phyloP scores from a whole-genome alignment of 1,140 invertebrate genomes.

The Drosophila pallidifrons region DNA sequence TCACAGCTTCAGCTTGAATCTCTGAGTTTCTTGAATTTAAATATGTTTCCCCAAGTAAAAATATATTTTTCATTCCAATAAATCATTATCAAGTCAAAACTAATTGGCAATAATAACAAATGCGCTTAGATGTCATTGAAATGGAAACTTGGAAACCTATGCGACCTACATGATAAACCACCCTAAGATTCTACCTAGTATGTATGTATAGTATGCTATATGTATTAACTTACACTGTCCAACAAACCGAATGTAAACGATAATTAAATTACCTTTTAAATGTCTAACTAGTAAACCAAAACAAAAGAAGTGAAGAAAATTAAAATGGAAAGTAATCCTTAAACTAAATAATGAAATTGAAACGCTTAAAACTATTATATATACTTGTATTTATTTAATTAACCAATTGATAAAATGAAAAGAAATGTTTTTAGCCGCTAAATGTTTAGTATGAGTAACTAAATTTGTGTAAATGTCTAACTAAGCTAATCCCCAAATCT shows the following conservation, averaged over 20 bases:
- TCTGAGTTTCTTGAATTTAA: not conserved
- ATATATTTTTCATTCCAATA: not conserved
- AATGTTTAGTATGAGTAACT: constrained; percentile 56
- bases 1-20: not conserved
- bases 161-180: constrained; percentile 74
- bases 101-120: constrained; percentile 32
- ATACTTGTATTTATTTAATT: constrained; percentile 61
- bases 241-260: constrained; percentile 40
- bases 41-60: not conserved
- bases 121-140: constrained; percentile 25
- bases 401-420: constrained; percentile 35
- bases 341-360: constrained; percentile 74
- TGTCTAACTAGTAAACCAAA: constrained; percentile 76
- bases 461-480: constrained; percentile 57
- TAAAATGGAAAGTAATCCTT: constrained; percentile 47
- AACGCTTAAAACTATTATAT: constrained; percentile 65
- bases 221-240: constrained; percentile 66
- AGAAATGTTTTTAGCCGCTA: constrained; percentile 60
- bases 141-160: constrained; percentile 41
- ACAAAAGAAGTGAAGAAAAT: constrained; percentile 52
- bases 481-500: constrained; percentile 45
- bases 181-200: constrained; percentile 58
- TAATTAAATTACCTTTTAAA: constrained; percentile 60
- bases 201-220: constrained; percentile 60
- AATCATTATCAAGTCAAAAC: constrained; percentile 20